Base-by-base conservation (phyloP, 2,113 vertebrate genomes). In the Alethe castanea region DNA sequence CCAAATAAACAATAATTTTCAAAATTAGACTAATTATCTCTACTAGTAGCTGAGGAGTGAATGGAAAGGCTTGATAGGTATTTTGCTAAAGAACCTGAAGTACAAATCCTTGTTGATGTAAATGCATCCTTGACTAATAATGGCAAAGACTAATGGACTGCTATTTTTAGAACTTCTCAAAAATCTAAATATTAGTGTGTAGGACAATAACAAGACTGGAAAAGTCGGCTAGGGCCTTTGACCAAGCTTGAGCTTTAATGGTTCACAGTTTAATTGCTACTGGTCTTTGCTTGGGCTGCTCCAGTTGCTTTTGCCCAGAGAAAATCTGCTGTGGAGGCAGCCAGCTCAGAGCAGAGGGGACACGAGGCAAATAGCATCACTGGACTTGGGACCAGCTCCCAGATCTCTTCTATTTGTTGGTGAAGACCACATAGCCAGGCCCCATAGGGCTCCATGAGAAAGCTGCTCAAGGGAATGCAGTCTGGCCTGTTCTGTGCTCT, bases 401-500 rank as follows among this genome's bases (percentile, higher is more conserved):
- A 70, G 28, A 62, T 33, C 71, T 65, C 36, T 80, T 50, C 44
- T 74, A 0, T 86, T 86, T 86, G 12, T 38, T 80, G 29, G 19
- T 70, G 70, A 42, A 88, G 50, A 73, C 88, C 62, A 73, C 0
- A 1, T 57, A 77, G 54, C 35, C 47, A 83, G 47, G 38, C n/a
- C 42, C 29, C 0, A 1, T 93, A 42, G 38, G 54, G n/a, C 71
- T 86, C 26, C 50, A 81, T 53, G 80, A 92, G 92, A 93, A 85
- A 83, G 38, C 64, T 69, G 35, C 60, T 91, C 8, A 15, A 73
- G 54, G 67, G 92, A 95, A 97, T 96, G 92, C 64, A 44, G 94
- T 92, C 92, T 77, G 54, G 44, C 88, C 91, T 90, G 94, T 93
- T 96, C 71, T 31, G 19, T 90, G 71, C 79, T 81, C 40, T 82